These are phyloP conservation scores for Hyposmocoma kahamanoa DNA, from an alignment of 1,140 invertebrate species.

Conservation along the genomic window DNA sequence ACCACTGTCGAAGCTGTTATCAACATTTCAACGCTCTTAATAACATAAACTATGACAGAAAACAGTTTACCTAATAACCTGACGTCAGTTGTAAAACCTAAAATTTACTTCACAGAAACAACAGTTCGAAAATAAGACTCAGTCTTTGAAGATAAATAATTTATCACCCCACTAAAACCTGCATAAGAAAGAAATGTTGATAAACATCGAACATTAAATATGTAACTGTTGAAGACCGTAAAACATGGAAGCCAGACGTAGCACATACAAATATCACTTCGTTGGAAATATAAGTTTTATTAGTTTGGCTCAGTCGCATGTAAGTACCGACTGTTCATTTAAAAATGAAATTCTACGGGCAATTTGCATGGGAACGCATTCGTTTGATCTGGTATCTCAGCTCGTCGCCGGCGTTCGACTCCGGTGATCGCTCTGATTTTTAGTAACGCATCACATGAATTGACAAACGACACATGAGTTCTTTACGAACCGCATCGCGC, in stretches of 20 bases:
- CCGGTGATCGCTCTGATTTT: slow-evolving; percentile 41
- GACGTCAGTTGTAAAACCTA: slow-evolving; percentile 49
- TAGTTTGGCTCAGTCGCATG: slow-evolving; percentile 45
- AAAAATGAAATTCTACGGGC: slow-evolving; percentile 50
- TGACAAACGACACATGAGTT: slow-evolving; percentile 36
- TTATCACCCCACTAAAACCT: slow-evolving; percentile 67
- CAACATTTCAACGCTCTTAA: slow-evolving; percentile 36
- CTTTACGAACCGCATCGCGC: slow-evolving; percentile 20
- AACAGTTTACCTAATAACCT: slow-evolving; percentile 36
- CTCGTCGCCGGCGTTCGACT: slow-evolving; percentile 27
- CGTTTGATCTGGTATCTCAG: slow-evolving; percentile 46
- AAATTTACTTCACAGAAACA: slow-evolving; percentile 56
- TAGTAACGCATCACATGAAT: slow-evolving; percentile 45
- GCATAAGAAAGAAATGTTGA: slow-evolving; percentile 73
- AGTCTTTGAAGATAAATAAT: slow-evolving; percentile 71
- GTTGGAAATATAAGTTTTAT: slow-evolving; percentile 63
- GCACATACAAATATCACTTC: slow-evolving; percentile 61
- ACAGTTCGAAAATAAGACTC: slow-evolving; percentile 66
- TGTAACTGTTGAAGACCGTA: slow-evolving; percentile 72
- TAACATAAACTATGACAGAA: slow-evolving; percentile 28
- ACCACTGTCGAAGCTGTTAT: slow-evolving; percentile 44
- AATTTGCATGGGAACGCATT: slow-evolving; percentile 44
- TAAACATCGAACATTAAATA: slow-evolving; percentile 73
- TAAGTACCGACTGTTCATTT: slow-evolving; percentile 32
- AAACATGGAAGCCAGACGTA: slow-evolving; percentile 64